Evolutionary conservation across 2,888 invertebrate species (phyloP).

Genomic region (Trissolcus japonicus): DNA sequence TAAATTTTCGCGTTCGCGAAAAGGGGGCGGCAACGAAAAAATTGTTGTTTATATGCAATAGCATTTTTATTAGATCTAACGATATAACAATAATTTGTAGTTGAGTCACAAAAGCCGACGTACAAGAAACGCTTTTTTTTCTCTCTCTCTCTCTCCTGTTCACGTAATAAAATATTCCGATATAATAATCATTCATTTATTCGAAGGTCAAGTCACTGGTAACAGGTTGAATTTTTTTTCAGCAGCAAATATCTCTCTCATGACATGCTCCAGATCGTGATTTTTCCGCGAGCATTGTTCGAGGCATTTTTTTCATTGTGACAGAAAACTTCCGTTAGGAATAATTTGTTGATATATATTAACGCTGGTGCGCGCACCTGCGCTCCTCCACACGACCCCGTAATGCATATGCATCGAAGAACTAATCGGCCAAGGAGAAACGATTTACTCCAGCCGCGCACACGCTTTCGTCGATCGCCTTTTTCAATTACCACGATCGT

Average conservation of each 20-base stretch:
- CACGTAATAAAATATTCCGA: constrained; percentile 25
- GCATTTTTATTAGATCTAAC: not conserved
- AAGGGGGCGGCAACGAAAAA: not conserved
- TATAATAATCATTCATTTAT: constrained; percentile 43
- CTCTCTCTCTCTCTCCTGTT: not conserved
- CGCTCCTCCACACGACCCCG: constrained; percentile 13
- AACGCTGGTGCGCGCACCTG: constrained; percentile 46
- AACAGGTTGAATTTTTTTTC: constrained; percentile 35
- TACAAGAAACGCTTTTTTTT: too few species aligned
- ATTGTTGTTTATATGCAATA: not conserved
- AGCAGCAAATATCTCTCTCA: not conserved
- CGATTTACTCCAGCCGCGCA: constrained; percentile 49
- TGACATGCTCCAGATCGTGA: constrained; percentile 46
- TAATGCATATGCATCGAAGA: constrained; percentile 48
- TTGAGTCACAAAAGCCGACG: not conserved
- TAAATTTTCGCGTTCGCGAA: constrained; percentile 13
- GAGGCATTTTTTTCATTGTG: constrained; percentile 37
- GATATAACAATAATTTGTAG: not conserved
- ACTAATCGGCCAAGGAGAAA: constrained; percentile 57
- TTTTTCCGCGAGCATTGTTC: constrained; percentile 37
- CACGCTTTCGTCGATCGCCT: constrained; percentile 49
- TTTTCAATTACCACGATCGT: constrained; percentile 45
- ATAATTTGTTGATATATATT: constrained; percentile 54
- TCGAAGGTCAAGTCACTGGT: constrained; percentile 35
- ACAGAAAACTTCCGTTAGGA: constrained; percentile 52